Percentiles rank a stretch among this genome's conserved stretches.
These are phyloP conservation scores for Climacteris rufus DNA, from an alignment of 2,113 vertebrate genomes.

Conservation along the genomic window DNA sequence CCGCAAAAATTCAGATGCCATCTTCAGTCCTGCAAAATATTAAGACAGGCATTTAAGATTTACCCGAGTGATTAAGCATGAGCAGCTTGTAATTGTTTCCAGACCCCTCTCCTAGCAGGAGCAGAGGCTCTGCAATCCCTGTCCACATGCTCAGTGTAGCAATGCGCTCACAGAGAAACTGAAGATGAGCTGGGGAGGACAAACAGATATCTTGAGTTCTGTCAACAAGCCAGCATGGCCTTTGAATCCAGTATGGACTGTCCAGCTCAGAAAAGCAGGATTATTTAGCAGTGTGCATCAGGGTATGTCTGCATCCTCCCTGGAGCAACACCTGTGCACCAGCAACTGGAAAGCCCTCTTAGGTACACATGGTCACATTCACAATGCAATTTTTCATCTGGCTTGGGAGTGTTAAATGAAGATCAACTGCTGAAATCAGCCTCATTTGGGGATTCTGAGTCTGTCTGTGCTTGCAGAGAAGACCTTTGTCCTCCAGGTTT, in stretches of 20 bases:
- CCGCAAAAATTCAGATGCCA: slow-evolving; percentile 39
- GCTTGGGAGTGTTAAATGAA: not conserved
- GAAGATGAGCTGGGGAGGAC: not conserved
- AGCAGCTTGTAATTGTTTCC: slow-evolving; percentile 59
- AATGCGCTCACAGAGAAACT: not conserved
- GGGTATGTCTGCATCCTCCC: not conserved
- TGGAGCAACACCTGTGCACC: slow-evolving; percentile 10
- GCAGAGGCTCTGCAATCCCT: not conserved
- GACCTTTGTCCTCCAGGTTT: slow-evolving; percentile 22
- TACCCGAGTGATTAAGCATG: slow-evolving; percentile 32
- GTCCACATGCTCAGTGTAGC: not conserved
- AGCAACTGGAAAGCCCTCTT: not conserved
- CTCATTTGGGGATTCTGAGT: not conserved
- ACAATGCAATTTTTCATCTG: slow-evolving; percentile 32
- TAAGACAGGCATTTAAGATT: slow-evolving; percentile 54
- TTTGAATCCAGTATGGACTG: not conserved
- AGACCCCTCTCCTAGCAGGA: slow-evolving; percentile 38
- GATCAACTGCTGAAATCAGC: not conserved
- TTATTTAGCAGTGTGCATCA: not conserved
- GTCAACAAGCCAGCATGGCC: not conserved
- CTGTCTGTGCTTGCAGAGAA: not conserved
- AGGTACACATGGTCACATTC: not conserved
- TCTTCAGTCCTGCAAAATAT: slow-evolving; percentile 53
- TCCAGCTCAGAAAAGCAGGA: not conserved
- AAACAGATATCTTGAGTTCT: not conserved